phyloP scores from a whole-genome alignment of 1,140 invertebrate genomes.

The Ganaspis sp. region DNA sequence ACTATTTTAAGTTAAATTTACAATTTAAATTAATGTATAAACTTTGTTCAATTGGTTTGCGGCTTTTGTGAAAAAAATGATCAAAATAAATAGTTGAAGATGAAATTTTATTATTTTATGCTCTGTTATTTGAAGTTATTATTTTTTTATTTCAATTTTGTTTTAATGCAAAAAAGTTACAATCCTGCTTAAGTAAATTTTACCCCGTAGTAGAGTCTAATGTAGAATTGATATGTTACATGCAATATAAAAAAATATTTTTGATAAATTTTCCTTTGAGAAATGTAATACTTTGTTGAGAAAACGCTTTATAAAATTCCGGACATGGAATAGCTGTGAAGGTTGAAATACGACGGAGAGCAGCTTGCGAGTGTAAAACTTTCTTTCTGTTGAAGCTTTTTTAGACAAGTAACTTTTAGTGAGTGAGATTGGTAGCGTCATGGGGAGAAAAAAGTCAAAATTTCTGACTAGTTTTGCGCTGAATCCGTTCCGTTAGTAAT shows the following conservation, averaged over 20 bases:
- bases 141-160: no score
- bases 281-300: not conserved
- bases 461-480: constrained; percentile 20
- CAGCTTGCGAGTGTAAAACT: constrained; percentile 19
- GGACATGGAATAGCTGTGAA: not conserved
- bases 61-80: no score
- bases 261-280: not conserved
- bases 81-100: no score
- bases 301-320: not conserved
- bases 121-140: no score
- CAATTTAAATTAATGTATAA: no score
- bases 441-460: constrained; percentile 4
- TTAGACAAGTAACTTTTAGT: constrained; percentile 18
- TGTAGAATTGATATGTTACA: not conserved
- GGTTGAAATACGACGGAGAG: constrained; percentile 18
- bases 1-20: no score
- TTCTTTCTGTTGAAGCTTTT: not conserved
- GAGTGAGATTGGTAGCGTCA: constrained; percentile 7
- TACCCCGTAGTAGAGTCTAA: no score
- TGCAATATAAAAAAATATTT: not conserved
- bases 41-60: no score
- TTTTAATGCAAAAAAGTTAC: no score
- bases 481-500: constrained; percentile 53
- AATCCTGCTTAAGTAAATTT: no score
- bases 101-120: no score